Conservation (phyloP, 2,797 vertebrate species). For the Merluccius polli region DNA sequence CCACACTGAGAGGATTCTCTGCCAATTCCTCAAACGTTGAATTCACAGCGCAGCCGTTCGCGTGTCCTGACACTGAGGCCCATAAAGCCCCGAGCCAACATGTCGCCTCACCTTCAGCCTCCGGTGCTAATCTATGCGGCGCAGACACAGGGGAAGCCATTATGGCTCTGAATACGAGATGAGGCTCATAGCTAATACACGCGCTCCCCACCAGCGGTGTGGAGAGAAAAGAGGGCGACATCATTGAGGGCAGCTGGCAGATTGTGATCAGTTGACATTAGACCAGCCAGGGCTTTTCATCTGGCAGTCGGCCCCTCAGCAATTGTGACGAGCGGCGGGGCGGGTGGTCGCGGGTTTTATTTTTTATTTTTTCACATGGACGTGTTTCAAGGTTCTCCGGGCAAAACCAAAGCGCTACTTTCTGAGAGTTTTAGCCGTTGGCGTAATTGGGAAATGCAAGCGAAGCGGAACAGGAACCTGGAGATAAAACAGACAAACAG, state of each 20-base stretch:
- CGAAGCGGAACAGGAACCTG: slow-evolving; percentile 15
- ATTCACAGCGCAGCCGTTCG: slow-evolving; percentile 67
- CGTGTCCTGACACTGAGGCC: slow-evolving; percentile 69
- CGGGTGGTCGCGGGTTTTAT: slow-evolving; percentile 38
- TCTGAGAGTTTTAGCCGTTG: slow-evolving; percentile 15
- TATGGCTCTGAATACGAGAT: slow-evolving; percentile 69
- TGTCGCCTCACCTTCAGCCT: slow-evolving; percentile 65
- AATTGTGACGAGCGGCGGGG: slow-evolving; percentile 59
- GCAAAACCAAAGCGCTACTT: slow-evolving; percentile 36
- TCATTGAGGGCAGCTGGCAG: too few species aligned
- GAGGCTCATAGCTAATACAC: slow-evolving; percentile 67
- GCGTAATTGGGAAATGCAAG: slow-evolving; percentile 7
- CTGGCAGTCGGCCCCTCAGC: slow-evolving; percentile 62
- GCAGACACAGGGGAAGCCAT: slow-evolving; percentile 68
- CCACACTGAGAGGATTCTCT: slow-evolving; percentile 69
- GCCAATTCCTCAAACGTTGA: slow-evolving; percentile 55
- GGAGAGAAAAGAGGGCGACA: slow-evolving; percentile 53
- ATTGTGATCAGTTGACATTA: slow-evolving; percentile 71
- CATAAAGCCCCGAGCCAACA: slow-evolving; percentile 67
- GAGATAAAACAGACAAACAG: neutral
- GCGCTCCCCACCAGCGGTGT: slow-evolving; percentile 50
- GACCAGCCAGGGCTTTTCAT: slow-evolving; percentile 54
- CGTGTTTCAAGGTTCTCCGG: slow-evolving; percentile 22
- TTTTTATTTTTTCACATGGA: neutral
- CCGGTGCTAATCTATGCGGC: slow-evolving; percentile 71